Base-by-base conservation (phyloP, 92 coral and sea anemone species). In the Montipora capitata region DNA sequence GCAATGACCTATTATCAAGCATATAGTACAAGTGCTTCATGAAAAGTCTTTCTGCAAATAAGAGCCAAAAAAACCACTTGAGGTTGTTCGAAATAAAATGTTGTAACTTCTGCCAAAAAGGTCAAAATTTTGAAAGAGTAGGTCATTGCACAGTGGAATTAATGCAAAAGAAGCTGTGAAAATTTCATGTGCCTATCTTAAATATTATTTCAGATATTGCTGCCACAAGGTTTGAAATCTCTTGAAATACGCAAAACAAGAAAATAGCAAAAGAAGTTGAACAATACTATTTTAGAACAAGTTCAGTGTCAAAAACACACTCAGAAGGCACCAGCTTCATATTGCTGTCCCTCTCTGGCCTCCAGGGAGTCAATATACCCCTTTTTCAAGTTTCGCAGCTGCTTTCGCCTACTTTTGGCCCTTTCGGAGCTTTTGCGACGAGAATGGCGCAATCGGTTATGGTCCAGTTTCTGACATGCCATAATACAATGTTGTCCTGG, bases 361-460 rank as follows among this genome's bases (percentile, higher is more conserved):
- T 72, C 66, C 18, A 67, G 20, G 40, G 52, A 8, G 38, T 87
- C 87, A n/a, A 59, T 80, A 42, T 79, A 87, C 6, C 87, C 91
- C 43, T 80, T 87, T 38, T 87, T 87, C 15, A 62, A 72, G 68
- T 87, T 72, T 39, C 69, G 43, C 18, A 87, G 85, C 91, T 80
- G 70, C 51, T 74, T 87, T 41, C 76, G 43, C 77, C 87, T 54
- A 14, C 63, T 87, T 87, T 79, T 87, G 15, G 14, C 70, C 12
- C 72, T 41, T 56, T 88, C 45, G 13, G 83, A n/a, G 77, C 87
- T 81, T 84, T 82, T 88, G 42, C 83, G 54, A 3, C 83, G 61
- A 5, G 92, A 74, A 72, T 88, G 83, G 42, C 88, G 83, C 52
- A 88, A n/a, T 65, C 92, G 77, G 82, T 74, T 68, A 11, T 74